Conservation (phyloP, 2,888 invertebrate genomes). For the Drosophila yooni region DNA sequence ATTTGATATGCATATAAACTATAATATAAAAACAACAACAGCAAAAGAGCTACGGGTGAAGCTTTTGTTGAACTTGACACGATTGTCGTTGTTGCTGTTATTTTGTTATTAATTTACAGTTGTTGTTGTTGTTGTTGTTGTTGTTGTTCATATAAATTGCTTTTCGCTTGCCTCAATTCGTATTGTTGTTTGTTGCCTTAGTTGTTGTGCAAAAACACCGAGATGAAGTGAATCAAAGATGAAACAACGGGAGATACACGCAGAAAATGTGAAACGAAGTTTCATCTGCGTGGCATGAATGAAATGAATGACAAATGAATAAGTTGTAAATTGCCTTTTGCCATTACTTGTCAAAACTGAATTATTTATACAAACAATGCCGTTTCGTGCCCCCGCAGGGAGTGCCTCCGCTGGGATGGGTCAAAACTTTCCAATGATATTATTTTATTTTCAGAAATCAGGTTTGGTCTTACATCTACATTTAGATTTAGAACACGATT, state of each 20-base stretch:
- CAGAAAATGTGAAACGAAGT: slow-evolving; percentile 16
- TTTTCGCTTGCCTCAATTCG: slow-evolving; percentile 22
- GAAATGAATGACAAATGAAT: slow-evolving; percentile 9
- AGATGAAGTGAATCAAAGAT: slow-evolving; percentile 27
- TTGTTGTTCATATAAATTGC: slow-evolving; percentile 40
- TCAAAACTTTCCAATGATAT: background rate
- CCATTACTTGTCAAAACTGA: background rate
- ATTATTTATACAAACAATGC: background rate
- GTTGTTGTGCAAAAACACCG: slow-evolving; percentile 68
- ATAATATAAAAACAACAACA: slow-evolving; percentile 29
- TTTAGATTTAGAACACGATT: slow-evolving; percentile 1
- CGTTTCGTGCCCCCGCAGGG: background rate
- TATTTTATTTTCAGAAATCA: background rate
- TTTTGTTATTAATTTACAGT: slow-evolving; percentile 27
- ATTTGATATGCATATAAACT: slow-evolving; percentile 45
- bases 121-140: slow-evolving; percentile 36
- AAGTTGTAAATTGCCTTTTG: background rate
- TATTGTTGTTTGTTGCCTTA: slow-evolving; percentile 38
- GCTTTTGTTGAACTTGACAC: slow-evolving; percentile 79
- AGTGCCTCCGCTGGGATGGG: background rate
- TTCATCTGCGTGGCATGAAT: slow-evolving; percentile 17
- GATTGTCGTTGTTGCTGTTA: slow-evolving; percentile 52
- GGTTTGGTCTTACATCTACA: background rate
- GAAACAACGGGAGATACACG: slow-evolving; percentile 17
- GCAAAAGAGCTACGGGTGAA: slow-evolving; percentile 59